Evolutionary conservation across 2,797 vertebrate species (phyloP).

Genomic region (Poliocrania exsul): DNA sequence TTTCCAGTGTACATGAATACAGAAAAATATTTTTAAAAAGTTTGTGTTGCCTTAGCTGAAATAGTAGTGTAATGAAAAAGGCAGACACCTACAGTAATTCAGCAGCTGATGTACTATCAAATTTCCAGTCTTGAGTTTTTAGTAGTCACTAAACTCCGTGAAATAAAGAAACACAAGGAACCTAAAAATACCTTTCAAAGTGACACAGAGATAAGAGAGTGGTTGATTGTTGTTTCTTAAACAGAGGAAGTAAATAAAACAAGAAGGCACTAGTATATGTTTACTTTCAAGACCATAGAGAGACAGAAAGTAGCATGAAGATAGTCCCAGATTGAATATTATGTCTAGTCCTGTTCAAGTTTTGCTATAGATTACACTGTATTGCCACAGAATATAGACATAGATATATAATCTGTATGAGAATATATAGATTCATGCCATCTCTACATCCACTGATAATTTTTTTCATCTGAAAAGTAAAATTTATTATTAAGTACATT

Average conservation of each 20-base stretch:
- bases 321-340: background rate
- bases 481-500: background rate
- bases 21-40: background rate
- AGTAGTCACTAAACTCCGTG: background rate
- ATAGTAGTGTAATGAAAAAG: background rate
- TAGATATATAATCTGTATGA: background rate
- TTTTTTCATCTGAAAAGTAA: background rate
- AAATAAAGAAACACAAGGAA: background rate
- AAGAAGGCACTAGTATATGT: background rate
- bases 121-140: background rate
- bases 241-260: background rate
- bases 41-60: background rate
- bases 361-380: background rate
- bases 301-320: background rate
- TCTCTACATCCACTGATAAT: background rate
- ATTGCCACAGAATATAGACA: background rate
- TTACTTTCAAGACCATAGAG: background rate
- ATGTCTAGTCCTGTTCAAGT: background rate
- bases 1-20: background rate
- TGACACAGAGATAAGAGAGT: background rate
- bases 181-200: background rate
- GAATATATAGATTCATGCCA: background rate
- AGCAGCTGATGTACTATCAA: fast-evolving
- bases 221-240: background rate
- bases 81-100: background rate